These are phyloP conservation scores for Orchesella cincta DNA, from an alignment of 1,140 invertebrate genomes.

Conservation along the genomic window DNA sequence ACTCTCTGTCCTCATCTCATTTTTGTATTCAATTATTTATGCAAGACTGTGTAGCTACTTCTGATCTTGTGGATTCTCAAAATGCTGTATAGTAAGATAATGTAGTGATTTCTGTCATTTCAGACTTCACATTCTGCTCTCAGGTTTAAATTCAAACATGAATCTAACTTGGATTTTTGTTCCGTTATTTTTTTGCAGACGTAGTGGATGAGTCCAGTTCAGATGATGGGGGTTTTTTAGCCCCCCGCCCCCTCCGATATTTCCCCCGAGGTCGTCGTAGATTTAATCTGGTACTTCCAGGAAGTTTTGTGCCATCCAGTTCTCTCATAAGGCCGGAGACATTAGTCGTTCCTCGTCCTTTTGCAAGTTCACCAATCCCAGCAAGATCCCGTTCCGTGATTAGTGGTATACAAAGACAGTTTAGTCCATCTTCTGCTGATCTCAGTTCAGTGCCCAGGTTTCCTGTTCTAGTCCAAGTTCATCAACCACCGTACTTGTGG, in stretches of 20 bases:
- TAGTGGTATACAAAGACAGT: slow-evolving; percentile 38
- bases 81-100: too few species aligned
- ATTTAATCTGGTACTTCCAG: slow-evolving; percentile 46
- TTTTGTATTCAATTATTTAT: neutral
- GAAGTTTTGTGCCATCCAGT: slow-evolving; percentile 49
- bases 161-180: slow-evolving; percentile 18
- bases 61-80: too few species aligned
- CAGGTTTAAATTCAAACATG: too few species aligned
- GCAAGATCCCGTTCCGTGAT: slow-evolving; percentile 39
- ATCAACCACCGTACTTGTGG: slow-evolving; percentile 52
- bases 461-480: slow-evolving; percentile 52
- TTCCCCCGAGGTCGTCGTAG: slow-evolving; percentile 45
- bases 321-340: slow-evolving; percentile 40
- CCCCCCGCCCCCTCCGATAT: slow-evolving; percentile 48
- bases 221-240: slow-evolving; percentile 50
- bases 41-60: too few species aligned
- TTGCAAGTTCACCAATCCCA: slow-evolving; percentile 49
- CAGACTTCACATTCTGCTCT: too few species aligned
- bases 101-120: too few species aligned
- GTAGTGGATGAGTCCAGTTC: slow-evolving; percentile 49
- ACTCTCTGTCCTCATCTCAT: neutral
- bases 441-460: slow-evolving; percentile 45
- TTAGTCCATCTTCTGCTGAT: slow-evolving; percentile 49
- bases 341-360: slow-evolving; percentile 43
- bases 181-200: slow-evolving; percentile 43